Evolutionary conservation across 2,113 vertebrate species (phyloP).

Genomic region (Trichomycterus rosablanca): DNA sequence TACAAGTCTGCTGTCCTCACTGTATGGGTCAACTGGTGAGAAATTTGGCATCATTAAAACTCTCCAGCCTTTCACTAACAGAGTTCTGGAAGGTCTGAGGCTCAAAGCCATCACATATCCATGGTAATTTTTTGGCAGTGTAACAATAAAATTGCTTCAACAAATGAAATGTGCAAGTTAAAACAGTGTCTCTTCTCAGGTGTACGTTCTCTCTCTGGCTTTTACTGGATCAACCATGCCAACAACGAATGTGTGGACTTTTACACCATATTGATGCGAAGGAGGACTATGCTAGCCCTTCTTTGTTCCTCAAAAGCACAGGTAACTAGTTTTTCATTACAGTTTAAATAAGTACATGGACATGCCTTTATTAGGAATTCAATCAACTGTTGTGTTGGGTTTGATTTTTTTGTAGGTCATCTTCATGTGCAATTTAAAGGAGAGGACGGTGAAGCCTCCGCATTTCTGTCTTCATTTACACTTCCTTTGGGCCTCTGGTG

Average conservation of each 20-base stretch:
- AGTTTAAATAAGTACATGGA: too few species aligned
- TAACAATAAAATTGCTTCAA: not conserved
- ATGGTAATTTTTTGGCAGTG: conserved; percentile 53
- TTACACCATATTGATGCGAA: conserved; percentile 63
- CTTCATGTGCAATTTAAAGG: conserved; percentile 64
- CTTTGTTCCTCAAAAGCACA: conserved; percentile 58
- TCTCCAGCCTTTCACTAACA: conserved; percentile 48
- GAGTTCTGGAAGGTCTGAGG: conserved; percentile 58
- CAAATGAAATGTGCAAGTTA: not conserved
- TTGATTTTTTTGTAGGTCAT: conserved; percentile 49
- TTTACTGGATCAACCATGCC: conserved; percentile 57
- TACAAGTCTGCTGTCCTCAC: conserved; percentile 54
- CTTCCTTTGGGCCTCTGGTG: conserved; percentile 67
- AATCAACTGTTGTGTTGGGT: not conserved
- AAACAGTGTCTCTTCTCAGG: conserved; percentile 45
- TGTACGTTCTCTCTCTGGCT: conserved; percentile 68
- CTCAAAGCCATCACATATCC: conserved; percentile 52
- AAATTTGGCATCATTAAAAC: conserved; percentile 65
- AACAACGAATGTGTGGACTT: conserved; percentile 53
- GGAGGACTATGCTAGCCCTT: conserved; percentile 60
- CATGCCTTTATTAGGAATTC: too few species aligned
- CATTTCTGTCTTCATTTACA: conserved; percentile 53
- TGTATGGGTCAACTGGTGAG: conserved; percentile 70
- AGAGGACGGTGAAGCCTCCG: conserved; percentile 46
- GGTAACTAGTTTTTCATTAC: conserved; percentile 47